Percentiles rank a stretch among this genome's conserved stretches.
These are phyloP conservation scores for Macheiramphus alcinus DNA, from an alignment of 2,113 vertebrate species.

Conservation along the genomic window DNA sequence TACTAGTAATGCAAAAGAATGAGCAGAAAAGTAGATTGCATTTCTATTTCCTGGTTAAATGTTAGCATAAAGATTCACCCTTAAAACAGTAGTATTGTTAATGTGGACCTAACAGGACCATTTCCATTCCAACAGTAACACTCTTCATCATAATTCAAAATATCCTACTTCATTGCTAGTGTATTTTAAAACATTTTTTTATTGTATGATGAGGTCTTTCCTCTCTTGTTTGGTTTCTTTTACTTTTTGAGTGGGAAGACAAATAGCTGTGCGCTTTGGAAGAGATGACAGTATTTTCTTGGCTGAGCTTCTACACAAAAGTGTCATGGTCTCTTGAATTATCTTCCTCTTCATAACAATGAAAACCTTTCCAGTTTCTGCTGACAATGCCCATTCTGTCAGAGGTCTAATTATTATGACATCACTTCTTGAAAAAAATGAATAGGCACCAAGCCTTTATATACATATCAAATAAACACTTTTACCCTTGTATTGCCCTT, in stretches of 20 bases:
- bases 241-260: not conserved
- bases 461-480: not conserved
- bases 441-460: not conserved
- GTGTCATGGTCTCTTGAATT: not conserved
- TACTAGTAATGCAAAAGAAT: not conserved
- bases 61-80: not conserved
- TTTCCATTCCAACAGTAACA: not conserved
- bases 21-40: not conserved
- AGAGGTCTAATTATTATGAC: conserved; percentile 20
- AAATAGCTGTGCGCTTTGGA: not conserved
- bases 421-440: not conserved
- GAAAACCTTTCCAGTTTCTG: not conserved
- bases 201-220: not conserved
- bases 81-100: not conserved
- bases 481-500: not conserved
- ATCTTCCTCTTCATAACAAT: not conserved
- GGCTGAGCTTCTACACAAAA: not conserved
- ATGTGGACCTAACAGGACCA: not conserved
- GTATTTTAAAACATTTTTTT: not conserved
- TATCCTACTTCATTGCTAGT: not conserved
- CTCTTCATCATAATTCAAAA: not conserved
- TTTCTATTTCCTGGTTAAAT: not conserved
- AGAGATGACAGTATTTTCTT: not conserved
- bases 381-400: not conserved
- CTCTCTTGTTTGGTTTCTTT: not conserved